phyloP scores from a whole-genome alignment of 1,140 invertebrate genomes.

The Akabosia matsudoensis region DNA sequence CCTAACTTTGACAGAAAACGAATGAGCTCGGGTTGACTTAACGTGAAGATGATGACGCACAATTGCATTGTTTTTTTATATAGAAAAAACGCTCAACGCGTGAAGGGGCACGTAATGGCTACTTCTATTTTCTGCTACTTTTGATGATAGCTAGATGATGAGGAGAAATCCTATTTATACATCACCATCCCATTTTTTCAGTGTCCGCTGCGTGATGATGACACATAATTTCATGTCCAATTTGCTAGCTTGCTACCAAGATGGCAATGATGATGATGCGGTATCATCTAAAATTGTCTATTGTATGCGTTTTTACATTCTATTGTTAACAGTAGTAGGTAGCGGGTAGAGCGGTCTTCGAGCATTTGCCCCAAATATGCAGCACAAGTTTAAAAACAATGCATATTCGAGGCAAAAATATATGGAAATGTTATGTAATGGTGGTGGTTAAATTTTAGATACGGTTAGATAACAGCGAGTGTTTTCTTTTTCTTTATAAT shows the following conservation, averaged over 20 bases:
- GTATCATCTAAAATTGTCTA: constrained; percentile 17
- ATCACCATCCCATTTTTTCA: neutral
- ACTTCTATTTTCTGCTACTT: neutral
- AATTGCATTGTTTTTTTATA: neutral
- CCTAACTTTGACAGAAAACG: constrained; percentile 12
- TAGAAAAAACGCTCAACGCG: neutral
- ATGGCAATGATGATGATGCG: too few species aligned
- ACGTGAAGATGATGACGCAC: neutral
- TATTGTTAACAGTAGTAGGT: neutral
- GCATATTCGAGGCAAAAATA: too few species aligned
- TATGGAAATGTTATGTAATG: too few species aligned
- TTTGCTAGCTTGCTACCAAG: neutral
- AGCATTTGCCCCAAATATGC: neutral
- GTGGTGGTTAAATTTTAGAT: too few species aligned
- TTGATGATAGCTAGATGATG: neutral
- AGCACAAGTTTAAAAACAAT: neutral
- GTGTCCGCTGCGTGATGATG: neutral
- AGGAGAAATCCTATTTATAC: neutral
- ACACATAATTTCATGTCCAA: constrained; percentile 19
- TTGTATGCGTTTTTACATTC: neutral
- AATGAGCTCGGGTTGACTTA: neutral
- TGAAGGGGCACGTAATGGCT: neutral
- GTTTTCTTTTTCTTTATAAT: too few species aligned
- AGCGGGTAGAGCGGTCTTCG: too few species aligned
- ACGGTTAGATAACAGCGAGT: too few species aligned